Percentiles rank a stretch among this genome's conserved stretches.
These are phyloP conservation scores for Crambe crambe DNA, from an alignment of 37 sponge, comb jelly and placozoan genomes.

Conservation along the genomic window DNA sequence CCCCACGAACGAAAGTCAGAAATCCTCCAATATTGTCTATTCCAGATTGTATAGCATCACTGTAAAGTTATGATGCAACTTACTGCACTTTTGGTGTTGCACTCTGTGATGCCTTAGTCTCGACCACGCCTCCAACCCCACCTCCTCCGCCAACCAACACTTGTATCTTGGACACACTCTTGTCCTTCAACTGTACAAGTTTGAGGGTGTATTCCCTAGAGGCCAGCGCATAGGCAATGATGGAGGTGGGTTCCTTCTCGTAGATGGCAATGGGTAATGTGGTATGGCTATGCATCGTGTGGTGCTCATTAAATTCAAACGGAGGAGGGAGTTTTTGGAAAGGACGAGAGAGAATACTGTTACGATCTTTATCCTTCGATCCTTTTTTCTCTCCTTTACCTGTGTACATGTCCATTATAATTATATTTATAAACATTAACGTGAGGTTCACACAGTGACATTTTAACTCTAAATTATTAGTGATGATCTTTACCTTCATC, in stretches of 20 bases:
- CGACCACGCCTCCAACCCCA: not conserved
- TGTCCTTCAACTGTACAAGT: slow-evolving; percentile 2
- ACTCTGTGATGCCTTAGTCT: not conserved
- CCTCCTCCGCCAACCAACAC: not conserved
- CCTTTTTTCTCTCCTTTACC: not conserved
- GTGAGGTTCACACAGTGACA: too few relatives aligned
- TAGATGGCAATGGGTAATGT: slow-evolving; percentile 77
- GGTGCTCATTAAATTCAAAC: slow-evolving; percentile 43
- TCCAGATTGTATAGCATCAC: too few relatives aligned
- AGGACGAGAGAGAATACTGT: slow-evolving; percentile 23
- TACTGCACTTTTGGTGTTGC: slow-evolving; percentile 29
- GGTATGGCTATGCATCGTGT: slow-evolving; percentile 24
- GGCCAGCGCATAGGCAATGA: slow-evolving; percentile 94
- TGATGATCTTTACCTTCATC: not conserved
- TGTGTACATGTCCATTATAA: too few relatives aligned
- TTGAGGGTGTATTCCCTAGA: slow-evolving; percentile 74
- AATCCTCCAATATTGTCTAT: slow-evolving; percentile 7
- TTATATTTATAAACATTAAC: too few relatives aligned
- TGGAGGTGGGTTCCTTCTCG: slow-evolving; percentile 95
- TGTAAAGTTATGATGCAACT: not conserved
- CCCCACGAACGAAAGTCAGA: too few relatives aligned
- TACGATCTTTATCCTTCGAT: not conserved
- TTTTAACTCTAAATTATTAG: too few relatives aligned
- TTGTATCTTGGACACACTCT: slow-evolving; percentile 6
- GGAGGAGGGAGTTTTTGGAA: slow-evolving; percentile 46